Evolutionary conservation across 2,888 invertebrate genomes (phyloP), one percentile per base, ranked within the genome.

Genomic region (Sphaerophoria rueppellii): DNA sequence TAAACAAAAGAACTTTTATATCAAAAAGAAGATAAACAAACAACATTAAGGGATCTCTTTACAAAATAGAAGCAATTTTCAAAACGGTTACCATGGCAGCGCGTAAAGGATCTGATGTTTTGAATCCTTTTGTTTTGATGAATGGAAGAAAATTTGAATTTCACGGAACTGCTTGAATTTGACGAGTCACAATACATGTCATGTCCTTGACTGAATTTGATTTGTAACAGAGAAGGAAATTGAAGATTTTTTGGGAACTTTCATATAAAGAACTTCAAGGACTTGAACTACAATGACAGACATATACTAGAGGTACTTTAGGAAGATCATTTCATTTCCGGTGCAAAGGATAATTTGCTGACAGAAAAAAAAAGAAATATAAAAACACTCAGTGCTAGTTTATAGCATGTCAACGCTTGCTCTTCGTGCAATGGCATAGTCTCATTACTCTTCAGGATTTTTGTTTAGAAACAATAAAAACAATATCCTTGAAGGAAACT

Each of bases 1-100:
- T 35, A 70, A 70, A 65, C 70, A 82, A 82, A 60, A 65, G 32
- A 54, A 60, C 79, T 74, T 52, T 24, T 52, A 82, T 60, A 82
- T 74, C 55, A 69, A 69, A 79, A 40, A 1, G 37, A 65, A 2
- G 50, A 12, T 7, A 63, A 34, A 48, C 4, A 7, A 32, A 52
- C n/a, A 57, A 32, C 43, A 46, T 32, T 63, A 16, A 48, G 50
- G 35, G 50, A 65, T 37, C 37, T 50, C 40, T 43, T 12, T 40
- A 50, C 4, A 58, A 50, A 1, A 60, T 0, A 24, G 40, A 40
- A 48, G n/a, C 24, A 24, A 24, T 24, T 24, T 24, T 24, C 24
- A 24, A 24, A 24, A 24, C 24, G 24, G 24, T 24, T 24, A 24
- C 24, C 24, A 24, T 2, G 24, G 24, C 24, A 24, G 24, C 24